Evolutionary conservation across 2,113 vertebrate species (phyloP).

Genomic region (Paramormyrops kingsleyae): DNA sequence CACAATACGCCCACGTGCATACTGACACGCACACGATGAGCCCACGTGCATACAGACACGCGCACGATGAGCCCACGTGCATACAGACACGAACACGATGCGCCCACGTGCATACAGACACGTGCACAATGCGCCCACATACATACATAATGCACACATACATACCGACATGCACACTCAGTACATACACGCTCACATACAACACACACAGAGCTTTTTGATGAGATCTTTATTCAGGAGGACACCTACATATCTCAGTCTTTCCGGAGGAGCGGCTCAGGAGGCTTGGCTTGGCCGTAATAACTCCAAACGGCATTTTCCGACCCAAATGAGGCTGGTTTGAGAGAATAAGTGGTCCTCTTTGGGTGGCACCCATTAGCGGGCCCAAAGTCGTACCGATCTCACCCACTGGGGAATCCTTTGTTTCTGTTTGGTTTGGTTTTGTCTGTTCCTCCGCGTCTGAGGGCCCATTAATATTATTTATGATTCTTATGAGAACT

Average conservation of each 20-base stretch:
- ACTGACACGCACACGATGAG: no score
- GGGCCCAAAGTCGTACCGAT: constrained; percentile 6
- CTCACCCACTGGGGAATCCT: constrained; percentile 25
- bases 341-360: not conserved
- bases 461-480: constrained; percentile 39
- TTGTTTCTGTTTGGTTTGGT: constrained; percentile 19
- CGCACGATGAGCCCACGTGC: not conserved
- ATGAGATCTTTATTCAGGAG: not conserved
- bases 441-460: constrained; percentile 23
- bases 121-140: no score
- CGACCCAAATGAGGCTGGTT: not conserved
- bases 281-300: not conserved
- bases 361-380: not conserved
- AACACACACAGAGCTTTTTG: not conserved
- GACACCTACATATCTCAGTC: not conserved
- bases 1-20: not conserved
- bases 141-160: not conserved
- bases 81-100: not conserved
- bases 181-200: not conserved
- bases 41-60: not conserved
- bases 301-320: not conserved
- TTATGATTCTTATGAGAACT: constrained; percentile 30
- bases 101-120: no score
- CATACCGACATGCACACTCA: not conserved
- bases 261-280: not conserved